Evolutionary conservation across 64 coral and sea anemone species (phyloP).

Genomic region (Dendrophyllia cribrosa): DNA sequence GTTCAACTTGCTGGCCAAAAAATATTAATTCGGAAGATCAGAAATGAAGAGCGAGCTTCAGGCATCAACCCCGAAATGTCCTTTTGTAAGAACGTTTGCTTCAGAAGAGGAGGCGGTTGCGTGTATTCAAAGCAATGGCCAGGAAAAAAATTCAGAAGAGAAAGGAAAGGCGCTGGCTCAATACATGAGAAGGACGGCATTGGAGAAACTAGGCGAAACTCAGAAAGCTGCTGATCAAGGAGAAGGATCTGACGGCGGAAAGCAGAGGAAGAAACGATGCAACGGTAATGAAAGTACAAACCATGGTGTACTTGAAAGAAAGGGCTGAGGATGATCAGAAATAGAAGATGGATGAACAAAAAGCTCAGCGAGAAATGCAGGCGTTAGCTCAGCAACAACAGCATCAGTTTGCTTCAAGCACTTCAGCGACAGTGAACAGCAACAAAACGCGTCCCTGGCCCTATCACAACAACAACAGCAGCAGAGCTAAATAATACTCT

Average conservation of each 20-base stretch:
- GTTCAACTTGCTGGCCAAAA: background rate
- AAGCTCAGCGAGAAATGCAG: background rate
- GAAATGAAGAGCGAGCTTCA: slow-evolving; percentile 20
- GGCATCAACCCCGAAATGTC: slow-evolving; percentile 1
- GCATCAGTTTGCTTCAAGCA: background rate
- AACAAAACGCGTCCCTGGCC: background rate
- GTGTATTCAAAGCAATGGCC: background rate
- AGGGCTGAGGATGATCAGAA: background rate
- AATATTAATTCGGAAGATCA: background rate
- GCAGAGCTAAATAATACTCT: background rate
- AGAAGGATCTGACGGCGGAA: too few relatives aligned
- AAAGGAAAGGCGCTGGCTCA: background rate
- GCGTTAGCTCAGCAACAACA: background rate
- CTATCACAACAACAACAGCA: background rate
- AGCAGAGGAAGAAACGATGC: background rate
- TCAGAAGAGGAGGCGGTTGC: background rate
- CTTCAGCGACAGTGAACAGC: background rate
- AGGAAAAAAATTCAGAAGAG: background rate
- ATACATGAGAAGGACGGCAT: background rate
- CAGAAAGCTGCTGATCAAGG: too few relatives aligned
- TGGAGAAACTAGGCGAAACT: background rate
- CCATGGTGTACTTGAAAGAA: background rate
- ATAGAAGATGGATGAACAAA: background rate
- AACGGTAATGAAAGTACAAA: background rate
- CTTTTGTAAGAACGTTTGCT: background rate